Conservation (phyloP, 2,797 vertebrate genomes). For the Petrocephalus sullivani region DNA sequence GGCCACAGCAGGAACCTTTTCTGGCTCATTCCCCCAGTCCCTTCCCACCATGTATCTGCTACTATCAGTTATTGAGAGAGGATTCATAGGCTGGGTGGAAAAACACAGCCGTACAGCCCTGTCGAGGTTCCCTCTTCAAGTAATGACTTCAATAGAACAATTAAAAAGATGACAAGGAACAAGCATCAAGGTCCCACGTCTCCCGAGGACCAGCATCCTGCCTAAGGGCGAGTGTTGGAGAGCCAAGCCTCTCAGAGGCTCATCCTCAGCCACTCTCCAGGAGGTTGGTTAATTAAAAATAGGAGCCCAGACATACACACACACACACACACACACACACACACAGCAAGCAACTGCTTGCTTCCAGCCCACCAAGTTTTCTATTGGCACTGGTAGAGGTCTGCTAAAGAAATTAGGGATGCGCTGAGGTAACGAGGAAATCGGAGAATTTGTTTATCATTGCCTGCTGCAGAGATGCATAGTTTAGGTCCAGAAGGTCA, state of each 20-base stretch:
- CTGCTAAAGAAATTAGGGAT: slow-evolving; percentile 50
- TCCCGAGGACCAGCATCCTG: not conserved
- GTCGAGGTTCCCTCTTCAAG: not conserved
- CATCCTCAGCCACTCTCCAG: slow-evolving; percentile 45
- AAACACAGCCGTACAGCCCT: not conserved
- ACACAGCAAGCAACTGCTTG: slow-evolving; percentile 7
- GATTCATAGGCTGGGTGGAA: not conserved
- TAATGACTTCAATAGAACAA: not conserved
- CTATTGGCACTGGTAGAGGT: slow-evolving; percentile 27
- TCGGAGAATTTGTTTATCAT: not conserved
- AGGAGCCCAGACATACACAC: not conserved
- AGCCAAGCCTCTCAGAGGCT: slow-evolving; percentile 44
- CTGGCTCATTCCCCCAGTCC: not conserved
- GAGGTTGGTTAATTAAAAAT: slow-evolving; percentile 51
- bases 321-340: not conserved
- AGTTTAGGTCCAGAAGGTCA: not conserved
- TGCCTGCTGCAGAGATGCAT: not conserved
- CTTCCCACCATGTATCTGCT: not conserved
- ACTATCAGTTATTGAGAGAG: not conserved
- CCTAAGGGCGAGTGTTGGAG: not conserved
- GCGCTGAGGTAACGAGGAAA: slow-evolving; percentile 27
- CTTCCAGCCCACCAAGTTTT: slow-evolving; percentile 19
- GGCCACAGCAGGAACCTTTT: slow-evolving; percentile 24
- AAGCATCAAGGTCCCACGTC: not conserved
- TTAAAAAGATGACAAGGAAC: slow-evolving; percentile 4